phyloP scores from a whole-genome alignment of 2,797 vertebrate genomes.

The Enteromius radiatus region DNA sequence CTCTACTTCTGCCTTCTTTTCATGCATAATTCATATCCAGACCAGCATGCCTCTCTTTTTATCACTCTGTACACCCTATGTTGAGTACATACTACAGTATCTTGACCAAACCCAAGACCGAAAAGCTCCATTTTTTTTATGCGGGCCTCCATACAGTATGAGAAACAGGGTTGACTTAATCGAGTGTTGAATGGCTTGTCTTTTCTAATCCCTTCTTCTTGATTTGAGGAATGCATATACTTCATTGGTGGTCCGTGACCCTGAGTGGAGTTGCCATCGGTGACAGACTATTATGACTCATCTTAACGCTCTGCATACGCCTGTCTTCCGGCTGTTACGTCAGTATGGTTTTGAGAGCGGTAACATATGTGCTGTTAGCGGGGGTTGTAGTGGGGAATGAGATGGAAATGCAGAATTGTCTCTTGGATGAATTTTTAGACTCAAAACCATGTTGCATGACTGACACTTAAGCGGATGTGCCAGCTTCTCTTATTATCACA shows the following conservation, averaged over 20 bases:
- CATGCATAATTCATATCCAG: conserved; percentile 47
- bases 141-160: background rate
- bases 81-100: conserved; percentile 23
- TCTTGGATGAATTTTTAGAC: conserved; percentile 16
- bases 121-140: conserved; percentile 6
- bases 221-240: conserved; percentile 14
- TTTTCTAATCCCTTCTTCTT: conserved; percentile 14
- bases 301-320: conserved; percentile 20
- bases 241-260: conserved; percentile 39
- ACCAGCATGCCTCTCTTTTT: conserved; percentile 38
- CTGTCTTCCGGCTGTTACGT: conserved; percentile 46
- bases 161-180: conserved; percentile 15
- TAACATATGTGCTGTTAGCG: conserved; percentile 43
- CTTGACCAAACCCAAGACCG: background rate
- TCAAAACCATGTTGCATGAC: conserved; percentile 15
- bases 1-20: conserved; percentile 29
- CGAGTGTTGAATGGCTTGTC: conserved; percentile 9
- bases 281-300: conserved; percentile 48
- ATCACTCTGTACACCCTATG: conserved; percentile 10
- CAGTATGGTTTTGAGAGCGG: conserved; percentile 34
- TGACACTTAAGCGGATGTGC: conserved; percentile 16
- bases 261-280: conserved; percentile 34
- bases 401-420: conserved; percentile 35
- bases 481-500: background rate
- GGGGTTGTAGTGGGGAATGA: conserved; percentile 41